phyloP scores from a whole-genome alignment of 2,888 invertebrate genomes.

The Synanthedon formicaeformis region DNA sequence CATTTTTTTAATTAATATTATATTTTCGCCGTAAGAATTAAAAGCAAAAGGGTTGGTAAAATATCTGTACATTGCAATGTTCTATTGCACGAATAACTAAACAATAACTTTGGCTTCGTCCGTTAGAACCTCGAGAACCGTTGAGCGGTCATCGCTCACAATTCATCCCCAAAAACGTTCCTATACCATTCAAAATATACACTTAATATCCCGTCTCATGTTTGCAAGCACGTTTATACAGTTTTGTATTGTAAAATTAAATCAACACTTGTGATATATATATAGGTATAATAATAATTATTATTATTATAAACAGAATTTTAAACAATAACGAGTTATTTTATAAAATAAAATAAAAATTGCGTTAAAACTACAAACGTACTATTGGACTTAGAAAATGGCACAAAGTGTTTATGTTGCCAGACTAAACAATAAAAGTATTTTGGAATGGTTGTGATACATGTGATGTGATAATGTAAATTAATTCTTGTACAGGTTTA shows the following conservation, averaged over 20 bases:
- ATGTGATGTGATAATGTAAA: slow-evolving; percentile 7
- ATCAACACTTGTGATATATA: too few relatives aligned
- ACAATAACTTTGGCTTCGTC: slow-evolving; percentile 66
- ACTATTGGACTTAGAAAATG: slow-evolving; percentile 22
- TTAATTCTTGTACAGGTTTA: slow-evolving; percentile 1
- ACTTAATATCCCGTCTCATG: too few relatives aligned
- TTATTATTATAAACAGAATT: too few relatives aligned
- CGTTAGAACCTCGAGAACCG: slow-evolving; percentile 59
- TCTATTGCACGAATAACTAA: slow-evolving; percentile 66
- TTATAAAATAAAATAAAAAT: background rate
- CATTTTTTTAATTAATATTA: too few relatives aligned
- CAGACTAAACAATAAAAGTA: slow-evolving; percentile 9
- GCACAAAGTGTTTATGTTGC: slow-evolving; percentile 19
- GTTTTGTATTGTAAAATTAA: too few relatives aligned
- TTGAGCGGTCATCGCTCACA: slow-evolving; percentile 16
- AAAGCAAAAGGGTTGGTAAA: slow-evolving; percentile 38
- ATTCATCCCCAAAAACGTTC: too few relatives aligned
- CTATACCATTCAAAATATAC: too few relatives aligned
- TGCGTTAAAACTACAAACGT: slow-evolving; percentile 1
- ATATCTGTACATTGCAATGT: slow-evolving; percentile 64
- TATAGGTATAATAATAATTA: too few relatives aligned
- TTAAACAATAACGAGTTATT: too few relatives aligned
- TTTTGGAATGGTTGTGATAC: slow-evolving; percentile 34
- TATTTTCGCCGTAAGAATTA: slow-evolving; percentile 37
- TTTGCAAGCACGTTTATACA: too few relatives aligned